Base-by-base conservation (phyloP, 2,797 vertebrate genomes). In the Betta splendens region DNA sequence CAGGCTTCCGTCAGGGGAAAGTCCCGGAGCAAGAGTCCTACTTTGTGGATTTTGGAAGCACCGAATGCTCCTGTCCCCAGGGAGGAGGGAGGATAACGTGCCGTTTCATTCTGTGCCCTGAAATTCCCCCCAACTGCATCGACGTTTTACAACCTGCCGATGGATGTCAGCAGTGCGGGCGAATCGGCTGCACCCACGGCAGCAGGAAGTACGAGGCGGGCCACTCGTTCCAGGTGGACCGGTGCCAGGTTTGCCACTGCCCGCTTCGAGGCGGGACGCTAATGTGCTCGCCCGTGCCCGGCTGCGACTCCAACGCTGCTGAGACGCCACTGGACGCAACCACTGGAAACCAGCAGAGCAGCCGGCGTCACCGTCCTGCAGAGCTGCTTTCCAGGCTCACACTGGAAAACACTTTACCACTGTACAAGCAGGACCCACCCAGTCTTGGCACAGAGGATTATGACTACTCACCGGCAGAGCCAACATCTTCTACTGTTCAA, bases 1-100 rank as follows among this genome's bases (percentile, higher is more conserved):
- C 91, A 0, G 96, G 96, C 38, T 99, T 96, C 28, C 69, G 77
- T 72, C 89, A 93, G 0, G 96, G 96, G 68, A 97, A 94, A 47
- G 96, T 99, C 28, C 96, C 95, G 0, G 93, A 96, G 13, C 94
- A 94, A 8, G 86, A 94, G 67, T 96, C 95, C 36, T 99, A 99
- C 87, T 95, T 96, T 3, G 96, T 99, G 73, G 97, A 99, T 87
- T 98, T 94, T 0, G 96, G 96, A 77, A 99, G 96, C 85, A 99
- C 97, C 0, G 94, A 98, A 83, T 99, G 97, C 75, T 92, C 91
- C 0, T 99, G 97, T 86, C 96, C 95, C 0, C 83, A 83, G 4
- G 95, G 94, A 1, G 97, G 96, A 0, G 96, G 97, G 26, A 95
- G 88, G 70, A 99, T 99, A 78, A 93, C 89, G 75, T 99, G 97